A percentile compares a stretch with the other conserved stretches of the same genome.
Conservation (phyloP, 2,888 invertebrate genomes). For the Limnephilus marmoratus region DNA sequence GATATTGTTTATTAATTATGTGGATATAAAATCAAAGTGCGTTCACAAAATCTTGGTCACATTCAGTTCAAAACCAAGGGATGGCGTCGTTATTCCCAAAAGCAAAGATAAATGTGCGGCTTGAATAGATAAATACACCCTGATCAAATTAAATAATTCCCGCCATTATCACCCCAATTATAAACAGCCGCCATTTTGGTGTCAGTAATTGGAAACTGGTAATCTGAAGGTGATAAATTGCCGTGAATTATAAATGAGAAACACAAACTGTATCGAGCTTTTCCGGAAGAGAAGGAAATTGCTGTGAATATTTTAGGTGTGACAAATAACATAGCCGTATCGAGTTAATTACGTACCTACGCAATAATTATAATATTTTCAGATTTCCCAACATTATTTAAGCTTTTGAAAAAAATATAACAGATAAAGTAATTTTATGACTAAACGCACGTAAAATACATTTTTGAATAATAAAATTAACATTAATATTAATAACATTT, state of each 20-base stretch:
- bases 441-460: too few species aligned
- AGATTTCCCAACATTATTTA: not conserved
- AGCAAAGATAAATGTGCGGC: not conserved
- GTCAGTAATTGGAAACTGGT: constrained; percentile 34
- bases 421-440: too few species aligned
- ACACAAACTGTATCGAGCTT: constrained; percentile 8
- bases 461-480: too few species aligned
- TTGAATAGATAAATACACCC: not conserved
- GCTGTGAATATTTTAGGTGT: not conserved
- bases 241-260: not conserved
- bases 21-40: not conserved
- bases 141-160: not conserved
- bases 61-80: not conserved
- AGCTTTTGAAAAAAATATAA: too few species aligned
- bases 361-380: not conserved
- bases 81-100: not conserved
- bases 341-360: not conserved
- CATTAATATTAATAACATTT: too few species aligned
- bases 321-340: not conserved
- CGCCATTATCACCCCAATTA: not conserved
- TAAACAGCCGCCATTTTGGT: constrained; percentile 18
- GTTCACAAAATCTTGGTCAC: not conserved
- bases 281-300: not conserved
- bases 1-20: not conserved
- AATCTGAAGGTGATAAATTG: constrained; percentile 44